Conservation (phyloP, 2,888 invertebrate species). For the Caenorhabditis plicata region DNA sequence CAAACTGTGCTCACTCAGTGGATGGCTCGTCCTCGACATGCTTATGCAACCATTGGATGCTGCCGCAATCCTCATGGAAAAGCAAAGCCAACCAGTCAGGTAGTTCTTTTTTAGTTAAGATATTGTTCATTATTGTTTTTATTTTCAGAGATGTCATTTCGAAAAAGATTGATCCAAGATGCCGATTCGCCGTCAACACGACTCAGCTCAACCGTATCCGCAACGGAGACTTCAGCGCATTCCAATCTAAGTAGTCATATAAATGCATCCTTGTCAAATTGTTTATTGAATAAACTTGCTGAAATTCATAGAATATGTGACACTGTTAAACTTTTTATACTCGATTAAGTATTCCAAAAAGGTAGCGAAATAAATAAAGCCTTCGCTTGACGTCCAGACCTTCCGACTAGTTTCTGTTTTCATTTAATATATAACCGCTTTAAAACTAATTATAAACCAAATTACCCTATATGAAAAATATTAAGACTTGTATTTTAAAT, state of each 20-base stretch:
- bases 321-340: too few relatives aligned
- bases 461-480: too few relatives aligned
- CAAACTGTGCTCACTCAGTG: conserved; percentile 27
- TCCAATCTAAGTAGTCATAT: conserved; percentile 8
- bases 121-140: neutral
- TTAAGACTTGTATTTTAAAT: too few relatives aligned
- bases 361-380: too few relatives aligned
- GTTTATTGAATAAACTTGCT: too few relatives aligned
- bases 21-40: conserved; percentile 37
- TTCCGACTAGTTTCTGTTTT: too few relatives aligned
- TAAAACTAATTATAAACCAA: too few relatives aligned
- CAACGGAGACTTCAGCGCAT: conserved; percentile 36
- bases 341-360: too few relatives aligned
- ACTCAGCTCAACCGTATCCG: conserved; percentile 29
- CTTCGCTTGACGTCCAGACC: too few relatives aligned
- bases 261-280: too few relatives aligned
- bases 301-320: too few relatives aligned
- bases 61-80: conserved; percentile 24
- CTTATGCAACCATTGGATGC: conserved; percentile 41
- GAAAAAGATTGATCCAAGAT: conserved; percentile 35
- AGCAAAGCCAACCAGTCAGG: conserved; percentile 19
- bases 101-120: neutral
- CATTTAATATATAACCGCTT: too few relatives aligned
- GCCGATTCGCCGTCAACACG: conserved; percentile 32
- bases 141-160: conserved; percentile 19